phyloP scores from a whole-genome alignment of 1,140 invertebrate genomes.

The Scylla paramamosain region DNA sequence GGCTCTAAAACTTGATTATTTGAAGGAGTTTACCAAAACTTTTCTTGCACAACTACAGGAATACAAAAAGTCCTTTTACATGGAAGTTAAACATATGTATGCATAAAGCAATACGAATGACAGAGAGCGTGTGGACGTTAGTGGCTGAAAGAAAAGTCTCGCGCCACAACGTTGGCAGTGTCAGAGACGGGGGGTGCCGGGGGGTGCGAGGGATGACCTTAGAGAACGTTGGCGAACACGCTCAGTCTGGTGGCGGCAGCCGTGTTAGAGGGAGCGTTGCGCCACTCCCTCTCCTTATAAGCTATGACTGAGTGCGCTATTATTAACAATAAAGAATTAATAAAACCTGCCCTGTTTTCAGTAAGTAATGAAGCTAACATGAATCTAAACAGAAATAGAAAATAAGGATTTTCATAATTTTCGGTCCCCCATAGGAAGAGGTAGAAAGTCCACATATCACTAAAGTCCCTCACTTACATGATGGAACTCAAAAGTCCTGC shows the following conservation, averaged over 20 bases:
- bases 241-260: conserved; percentile 62
- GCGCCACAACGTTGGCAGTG: conserved; percentile 47
- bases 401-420: not conserved
- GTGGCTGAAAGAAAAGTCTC: not conserved
- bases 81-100: not conserved
- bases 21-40: not conserved
- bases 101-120: not conserved
- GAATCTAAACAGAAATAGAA: not conserved
- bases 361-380: not conserved
- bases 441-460: no score
- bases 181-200: not conserved
- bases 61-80: not conserved
- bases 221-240: conserved; percentile 67
- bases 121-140: not conserved
- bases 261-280: not conserved
- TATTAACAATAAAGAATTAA: not conserved
- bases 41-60: not conserved
- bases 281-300: not conserved
- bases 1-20: not conserved
- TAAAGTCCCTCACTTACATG: no score
- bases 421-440: not conserved
- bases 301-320: conserved; percentile 16
- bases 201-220: conserved; percentile 2
- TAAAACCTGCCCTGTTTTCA: not conserved
- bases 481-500: no score